Percentiles rank a stretch among this genome's conserved stretches.
phyloP scores from a whole-genome alignment of 1,140 invertebrate species.

The Ditylenchus dipsaci region DNA sequence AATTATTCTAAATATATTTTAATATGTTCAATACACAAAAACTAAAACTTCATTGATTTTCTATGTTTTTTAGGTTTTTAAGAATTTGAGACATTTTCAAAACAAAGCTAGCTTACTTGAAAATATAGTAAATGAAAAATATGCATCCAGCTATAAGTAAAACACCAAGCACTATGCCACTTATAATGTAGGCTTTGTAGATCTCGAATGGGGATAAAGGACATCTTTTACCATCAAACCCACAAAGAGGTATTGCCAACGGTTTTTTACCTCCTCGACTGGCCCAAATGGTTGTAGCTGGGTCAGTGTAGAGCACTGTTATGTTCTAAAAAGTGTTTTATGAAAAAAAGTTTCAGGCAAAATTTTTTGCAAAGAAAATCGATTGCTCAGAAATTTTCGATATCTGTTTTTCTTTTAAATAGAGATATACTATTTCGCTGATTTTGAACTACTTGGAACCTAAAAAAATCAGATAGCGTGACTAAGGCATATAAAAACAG shows the following conservation, averaged over 20 bases:
- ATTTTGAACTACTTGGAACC: too few relatives aligned
- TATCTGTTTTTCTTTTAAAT: too few relatives aligned
- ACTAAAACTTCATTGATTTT: background rate
- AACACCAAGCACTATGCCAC: constrained; percentile 8
- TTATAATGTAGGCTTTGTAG: constrained; percentile 32
- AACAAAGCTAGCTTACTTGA: constrained; percentile 30
- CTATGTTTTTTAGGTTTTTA: background rate
- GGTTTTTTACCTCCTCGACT: constrained; percentile 21
- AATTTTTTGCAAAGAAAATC: too few relatives aligned
- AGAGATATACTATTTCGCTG: too few relatives aligned
- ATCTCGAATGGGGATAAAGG: constrained; percentile 16
- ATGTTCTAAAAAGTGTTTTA: background rate
- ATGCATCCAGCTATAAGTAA: constrained; percentile 24
- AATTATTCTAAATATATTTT: constrained; percentile 1
- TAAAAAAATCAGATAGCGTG: too few relatives aligned
- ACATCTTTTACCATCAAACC: constrained; percentile 44
- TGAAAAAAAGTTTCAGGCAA: too few relatives aligned
- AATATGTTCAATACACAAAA: too few relatives aligned
- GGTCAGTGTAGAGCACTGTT: constrained; percentile 18
- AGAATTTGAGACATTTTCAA: background rate
- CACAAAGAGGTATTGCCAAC: constrained; percentile 19
- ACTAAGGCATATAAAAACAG: too few relatives aligned
- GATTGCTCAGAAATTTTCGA: too few relatives aligned
- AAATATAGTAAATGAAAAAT: constrained; percentile 19
- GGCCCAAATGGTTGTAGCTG: constrained; percentile 27